Evolutionary conservation across 2,797 vertebrate genomes (phyloP), one percentile per base, ranked within the genome.

Genomic region (Neostethus bicornis): DNA sequence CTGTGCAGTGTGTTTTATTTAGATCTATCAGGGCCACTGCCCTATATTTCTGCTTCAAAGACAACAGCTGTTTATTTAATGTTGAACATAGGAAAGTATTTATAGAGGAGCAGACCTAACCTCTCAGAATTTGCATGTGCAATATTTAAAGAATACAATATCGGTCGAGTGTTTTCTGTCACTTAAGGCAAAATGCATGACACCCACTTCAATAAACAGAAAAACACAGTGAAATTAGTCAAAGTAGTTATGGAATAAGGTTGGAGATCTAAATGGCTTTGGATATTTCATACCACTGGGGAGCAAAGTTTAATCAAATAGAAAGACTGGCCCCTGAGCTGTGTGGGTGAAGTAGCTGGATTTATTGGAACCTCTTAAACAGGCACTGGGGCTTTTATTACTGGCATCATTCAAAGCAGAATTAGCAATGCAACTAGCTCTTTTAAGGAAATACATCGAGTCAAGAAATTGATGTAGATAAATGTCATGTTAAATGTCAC

Each of bases 251-350:
- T 80, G 52, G 31, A 47, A 65, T 58, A n/a, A 60, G 66, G 75
- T 61, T 85, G 80, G 87, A 85, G 87, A 86, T 87, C 80, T 66
- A 75, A 85, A 67, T 74, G 83, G 70, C 67, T 80, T 79, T 79
- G 73, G 80, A 84, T 84, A 82, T 86, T 86, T 86, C 44, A 75
- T 68, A 77, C 71, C 75, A 73, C 67, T 51, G 54, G 69, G 80
- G 84, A 86, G 77, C 85, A 85, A 84, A 83, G 85, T 85, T 87
- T 86, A 88, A 87, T 87, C 81, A 88, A 89, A 87, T 82, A 85
- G 70, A 85, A 80, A 85, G 80, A 79, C 62, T 76, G 85, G 75
- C 86, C 82, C 52, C 65, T 61, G 75, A 86, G 77, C 77, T 57
- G 68, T 70, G 80, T 74, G 72, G 72, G 72, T 55, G 78, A 87